These are phyloP conservation scores for Helicolenus hilgendorfi DNA, from an alignment of 2,797 vertebrate species.

Conservation along the genomic window DNA sequence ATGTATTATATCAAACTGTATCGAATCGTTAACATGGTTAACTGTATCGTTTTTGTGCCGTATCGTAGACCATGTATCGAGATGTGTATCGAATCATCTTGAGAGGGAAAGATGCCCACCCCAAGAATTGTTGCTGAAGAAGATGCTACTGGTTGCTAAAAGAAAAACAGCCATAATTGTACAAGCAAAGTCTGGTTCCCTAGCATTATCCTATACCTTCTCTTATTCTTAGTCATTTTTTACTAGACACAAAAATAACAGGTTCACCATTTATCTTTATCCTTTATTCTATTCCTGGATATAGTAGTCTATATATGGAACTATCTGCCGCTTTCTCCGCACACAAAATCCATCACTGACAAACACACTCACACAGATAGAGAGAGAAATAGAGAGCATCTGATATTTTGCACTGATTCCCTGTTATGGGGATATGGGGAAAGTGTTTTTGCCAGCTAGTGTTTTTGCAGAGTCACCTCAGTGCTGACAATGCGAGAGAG, in stretches of 20 bases:
- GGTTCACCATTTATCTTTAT: neutral
- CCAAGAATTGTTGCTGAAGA: neutral
- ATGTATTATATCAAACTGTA: no score
- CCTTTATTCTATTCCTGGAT: constrained; percentile 10
- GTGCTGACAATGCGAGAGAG: neutral
- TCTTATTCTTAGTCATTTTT: neutral
- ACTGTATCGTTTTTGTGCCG: no score
- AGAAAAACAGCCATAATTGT: neutral
- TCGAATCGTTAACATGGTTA: no score
- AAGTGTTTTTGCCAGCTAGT: constrained; percentile 21
- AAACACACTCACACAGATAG: neutral
- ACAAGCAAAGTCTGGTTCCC: accelerated
- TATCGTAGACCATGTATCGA: no score
- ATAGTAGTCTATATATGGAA: neutral
- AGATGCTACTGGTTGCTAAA: neutral
- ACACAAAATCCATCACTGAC: constrained; percentile 2
- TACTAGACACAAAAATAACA: neutral
- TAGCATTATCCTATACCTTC: no score
- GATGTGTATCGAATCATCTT: no score
- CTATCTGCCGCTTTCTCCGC: neutral
- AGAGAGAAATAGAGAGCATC: neutral
- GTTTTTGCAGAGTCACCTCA: constrained; percentile 58
- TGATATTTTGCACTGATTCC: neutral
- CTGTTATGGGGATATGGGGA: neutral
- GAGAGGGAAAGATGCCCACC: no score